Percentiles rank a stretch among this genome's conserved stretches.
phyloP scores from a whole-genome alignment of 2,113 vertebrate species.

The Acrocephalus arundinaceus region DNA sequence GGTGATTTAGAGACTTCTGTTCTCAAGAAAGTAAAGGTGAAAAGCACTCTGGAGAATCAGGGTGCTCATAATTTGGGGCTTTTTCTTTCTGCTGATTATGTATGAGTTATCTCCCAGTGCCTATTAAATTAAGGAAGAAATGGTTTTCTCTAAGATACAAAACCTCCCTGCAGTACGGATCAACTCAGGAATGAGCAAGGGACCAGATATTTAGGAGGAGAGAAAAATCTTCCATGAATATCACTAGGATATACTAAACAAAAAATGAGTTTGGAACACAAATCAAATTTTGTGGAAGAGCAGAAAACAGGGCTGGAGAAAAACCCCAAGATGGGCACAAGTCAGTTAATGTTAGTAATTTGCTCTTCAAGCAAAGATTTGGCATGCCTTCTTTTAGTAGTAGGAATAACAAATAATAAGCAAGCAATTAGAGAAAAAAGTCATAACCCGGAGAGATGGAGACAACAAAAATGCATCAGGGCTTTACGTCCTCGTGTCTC shows the following conservation, averaged over 20 bases:
- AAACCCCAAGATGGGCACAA: background rate
- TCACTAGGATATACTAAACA: background rate
- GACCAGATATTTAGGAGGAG: background rate
- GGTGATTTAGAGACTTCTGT: background rate
- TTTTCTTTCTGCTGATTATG: background rate
- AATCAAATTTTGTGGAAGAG: background rate
- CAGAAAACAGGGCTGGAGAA: background rate
- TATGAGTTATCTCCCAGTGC: background rate
- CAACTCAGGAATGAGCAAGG: background rate
- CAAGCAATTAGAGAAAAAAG: background rate
- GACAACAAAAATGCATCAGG: background rate
- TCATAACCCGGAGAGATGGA: background rate
- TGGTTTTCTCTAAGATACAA: background rate
- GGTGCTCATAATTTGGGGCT: background rate
- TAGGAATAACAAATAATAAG: background rate
- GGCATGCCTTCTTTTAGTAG: background rate
- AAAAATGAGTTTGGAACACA: background rate
- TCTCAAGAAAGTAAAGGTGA: background rate
- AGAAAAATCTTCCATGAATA: background rate
- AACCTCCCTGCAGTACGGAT: background rate
- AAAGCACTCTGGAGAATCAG: background rate
- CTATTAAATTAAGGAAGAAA: background rate
- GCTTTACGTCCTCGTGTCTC: background rate
- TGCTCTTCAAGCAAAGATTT: background rate
- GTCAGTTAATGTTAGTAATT: background rate